Base-by-base conservation (phyloP, 2,888 invertebrate species). In the Philhelius pedissequus region DNA sequence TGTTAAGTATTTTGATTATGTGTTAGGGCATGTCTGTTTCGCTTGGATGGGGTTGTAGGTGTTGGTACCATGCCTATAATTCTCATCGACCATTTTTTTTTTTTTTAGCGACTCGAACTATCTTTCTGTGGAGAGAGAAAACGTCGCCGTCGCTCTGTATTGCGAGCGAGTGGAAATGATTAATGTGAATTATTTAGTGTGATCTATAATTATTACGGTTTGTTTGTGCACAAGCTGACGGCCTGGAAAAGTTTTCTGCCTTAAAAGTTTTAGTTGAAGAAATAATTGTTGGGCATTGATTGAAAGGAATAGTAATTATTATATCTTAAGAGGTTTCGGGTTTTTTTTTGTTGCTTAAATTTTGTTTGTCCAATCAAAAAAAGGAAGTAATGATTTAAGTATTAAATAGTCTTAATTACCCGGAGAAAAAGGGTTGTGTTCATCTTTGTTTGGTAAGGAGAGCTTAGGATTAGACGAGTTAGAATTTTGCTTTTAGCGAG, bases 181-280 rank as follows among this genome's bases (percentile, higher is more conserved):
- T 73, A 73, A 43, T 43, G 40, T 79, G 79, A 79, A 79, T 79
- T 79, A 79, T 79, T 79, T 20, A 79, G 52, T 66, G 52, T 73
- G 71, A 78, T 48, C 70, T 78, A 66, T 73, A 79, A 73, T 71
- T 79, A 40, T 62, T 60, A 38, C 15, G 22, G 11, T 64, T 56
- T 56, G 20, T 48, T 27, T 45, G 48, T 60, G 50, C 30, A 32
- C 48, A 76, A 48, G 71, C 54, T 40, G 32, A 56, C 45, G 73
- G 18, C 18, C 27, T 40, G 60, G 6, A 45, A 62, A 62, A 45
- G 18, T 20, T 32, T 9, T 15, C n/a, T 43, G 40, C 15, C 38
- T 25, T 8, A 43, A 60, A 60, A 60, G 60, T 62, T 64, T 30
- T 48, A n/a, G 43, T 18, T 30, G 45, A 32, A 32, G 22, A 32